Evolutionary conservation across 2,888 invertebrate species (phyloP).

Genomic region (Cataglyphis altisquamis): DNA sequence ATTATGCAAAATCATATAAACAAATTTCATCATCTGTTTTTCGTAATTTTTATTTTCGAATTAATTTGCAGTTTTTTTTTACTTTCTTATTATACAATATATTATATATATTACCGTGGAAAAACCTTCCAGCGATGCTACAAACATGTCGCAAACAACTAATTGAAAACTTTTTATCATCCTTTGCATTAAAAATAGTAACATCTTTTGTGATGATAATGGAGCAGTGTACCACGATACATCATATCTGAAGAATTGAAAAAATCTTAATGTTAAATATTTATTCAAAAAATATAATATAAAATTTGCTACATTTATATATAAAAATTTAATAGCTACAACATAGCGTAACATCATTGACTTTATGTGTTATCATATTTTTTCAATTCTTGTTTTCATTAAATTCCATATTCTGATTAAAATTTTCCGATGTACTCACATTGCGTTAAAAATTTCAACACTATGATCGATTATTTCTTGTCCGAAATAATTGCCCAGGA

Average conservation of each 20-base stretch:
- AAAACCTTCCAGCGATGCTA: conserved; percentile 16
- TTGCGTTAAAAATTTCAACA: background rate
- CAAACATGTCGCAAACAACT: background rate
- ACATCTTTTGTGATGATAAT: conserved; percentile 23
- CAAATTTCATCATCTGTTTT: background rate
- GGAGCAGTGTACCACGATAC: conserved; percentile 42
- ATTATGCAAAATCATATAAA: background rate
- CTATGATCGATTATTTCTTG: conserved; percentile 29
- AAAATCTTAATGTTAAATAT: background rate
- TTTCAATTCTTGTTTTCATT: background rate
- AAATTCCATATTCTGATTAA: background rate
- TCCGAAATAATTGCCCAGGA: conserved; percentile 23
- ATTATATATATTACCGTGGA: conserved; percentile 24
- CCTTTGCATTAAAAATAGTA: conserved; percentile 28
- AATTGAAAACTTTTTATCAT: background rate
- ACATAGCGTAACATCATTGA: background rate
- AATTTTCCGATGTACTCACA: conserved; percentile 10
- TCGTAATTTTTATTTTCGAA: background rate
- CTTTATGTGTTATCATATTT: background rate
- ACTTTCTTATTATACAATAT: background rate
- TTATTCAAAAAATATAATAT: no score
- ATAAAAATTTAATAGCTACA: background rate
- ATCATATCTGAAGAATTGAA: conserved; percentile 31
- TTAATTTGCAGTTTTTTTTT: background rate
- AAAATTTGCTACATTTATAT: background rate